phyloP scores from a whole-genome alignment of 2,797 vertebrate genomes.

The Micrastur ruficollis region DNA sequence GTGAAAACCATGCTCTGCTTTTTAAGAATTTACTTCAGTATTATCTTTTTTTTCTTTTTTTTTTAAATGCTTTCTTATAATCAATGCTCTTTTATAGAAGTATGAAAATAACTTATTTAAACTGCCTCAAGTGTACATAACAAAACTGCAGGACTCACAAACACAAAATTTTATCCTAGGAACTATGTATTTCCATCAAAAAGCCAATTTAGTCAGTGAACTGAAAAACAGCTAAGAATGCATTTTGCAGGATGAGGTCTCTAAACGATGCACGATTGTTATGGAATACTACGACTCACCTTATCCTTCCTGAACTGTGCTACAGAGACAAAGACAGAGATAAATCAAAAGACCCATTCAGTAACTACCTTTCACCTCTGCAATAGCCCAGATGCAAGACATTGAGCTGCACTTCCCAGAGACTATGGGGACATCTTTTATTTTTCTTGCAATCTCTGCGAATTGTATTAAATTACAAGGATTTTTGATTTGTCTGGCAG shows the following conservation, averaged over 20 bases:
- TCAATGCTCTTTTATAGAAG: background rate
- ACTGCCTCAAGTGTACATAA: background rate
- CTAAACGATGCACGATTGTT: background rate
- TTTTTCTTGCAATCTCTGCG: background rate
- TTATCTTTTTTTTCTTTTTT: background rate
- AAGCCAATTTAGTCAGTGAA: background rate
- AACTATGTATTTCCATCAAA: background rate
- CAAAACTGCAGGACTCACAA: background rate
- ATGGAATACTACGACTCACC: background rate
- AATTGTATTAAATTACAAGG: background rate
- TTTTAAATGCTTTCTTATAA: background rate
- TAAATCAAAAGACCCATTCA: background rate
- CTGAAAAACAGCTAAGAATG: background rate
- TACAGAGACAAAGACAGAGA: background rate
- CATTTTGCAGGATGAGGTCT: background rate
- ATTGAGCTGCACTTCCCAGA: background rate
- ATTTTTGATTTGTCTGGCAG: background rate
- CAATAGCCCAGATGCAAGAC: background rate
- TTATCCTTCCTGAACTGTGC: background rate
- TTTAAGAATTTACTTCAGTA: background rate
- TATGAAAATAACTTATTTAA: background rate
- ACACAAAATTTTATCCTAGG: background rate
- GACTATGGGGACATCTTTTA: background rate
- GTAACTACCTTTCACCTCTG: background rate
- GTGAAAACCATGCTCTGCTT: background rate